A percentile compares a stretch with the other conserved stretches of the same genome.
phyloP scores from a whole-genome alignment of 2,797 vertebrate species.

The Nasua narica region DNA sequence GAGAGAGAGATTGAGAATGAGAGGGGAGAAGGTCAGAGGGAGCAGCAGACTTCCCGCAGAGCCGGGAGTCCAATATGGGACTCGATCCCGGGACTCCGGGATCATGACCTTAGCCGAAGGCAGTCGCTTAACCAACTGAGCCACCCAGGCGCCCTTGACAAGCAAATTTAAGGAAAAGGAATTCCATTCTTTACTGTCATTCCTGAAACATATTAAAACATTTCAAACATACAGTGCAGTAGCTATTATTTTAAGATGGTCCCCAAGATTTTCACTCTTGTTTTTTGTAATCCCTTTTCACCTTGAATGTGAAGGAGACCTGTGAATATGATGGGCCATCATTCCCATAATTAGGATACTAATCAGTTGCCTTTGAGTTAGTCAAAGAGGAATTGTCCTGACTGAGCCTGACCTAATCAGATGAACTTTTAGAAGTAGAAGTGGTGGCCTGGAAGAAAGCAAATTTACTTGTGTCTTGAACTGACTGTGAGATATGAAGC shows the following conservation, averaged over 20 bases:
- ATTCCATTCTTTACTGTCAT: neutral
- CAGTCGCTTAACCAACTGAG: too few species aligned
- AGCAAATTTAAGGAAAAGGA: neutral
- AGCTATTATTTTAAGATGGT: neutral
- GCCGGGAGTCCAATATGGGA: too few species aligned
- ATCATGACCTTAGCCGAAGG: too few species aligned
- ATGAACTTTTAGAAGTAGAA: neutral
- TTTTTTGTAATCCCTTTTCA: neutral
- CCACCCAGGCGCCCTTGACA: too few species aligned
- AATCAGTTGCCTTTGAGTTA: neutral
- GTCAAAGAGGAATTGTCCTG: neutral
- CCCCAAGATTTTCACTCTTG: neutral
- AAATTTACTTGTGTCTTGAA: neutral
- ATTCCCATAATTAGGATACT: neutral
- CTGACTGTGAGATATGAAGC: neutral
- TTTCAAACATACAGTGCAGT: neutral
- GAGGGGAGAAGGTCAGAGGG: too few species aligned
- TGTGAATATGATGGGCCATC: neutral
- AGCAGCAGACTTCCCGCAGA: too few species aligned
- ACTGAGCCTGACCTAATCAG: neutral
- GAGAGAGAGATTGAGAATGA: too few species aligned
- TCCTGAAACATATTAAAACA: neutral
- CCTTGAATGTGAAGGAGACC: neutral
- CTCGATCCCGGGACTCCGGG: too few species aligned
- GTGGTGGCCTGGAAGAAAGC: neutral